phyloP scores from a whole-genome alignment of 1,140 invertebrate genomes.

The Geopemphigus sp. region DNA sequence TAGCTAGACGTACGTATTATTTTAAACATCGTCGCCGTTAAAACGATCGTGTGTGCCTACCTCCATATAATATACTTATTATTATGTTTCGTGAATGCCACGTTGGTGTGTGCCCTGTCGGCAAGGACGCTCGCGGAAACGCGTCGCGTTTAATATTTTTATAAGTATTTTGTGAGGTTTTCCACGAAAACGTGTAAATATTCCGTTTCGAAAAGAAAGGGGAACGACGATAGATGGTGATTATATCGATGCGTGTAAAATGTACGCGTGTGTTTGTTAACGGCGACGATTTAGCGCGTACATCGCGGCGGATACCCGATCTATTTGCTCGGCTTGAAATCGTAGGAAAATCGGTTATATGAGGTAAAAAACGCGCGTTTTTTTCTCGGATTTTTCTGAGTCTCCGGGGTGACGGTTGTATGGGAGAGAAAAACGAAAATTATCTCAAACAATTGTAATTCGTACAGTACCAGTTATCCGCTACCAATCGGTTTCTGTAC shows the following conservation, averaged over 20 bases:
- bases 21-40: neutral
- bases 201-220: neutral
- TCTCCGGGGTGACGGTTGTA: neutral
- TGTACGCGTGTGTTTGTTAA: neutral
- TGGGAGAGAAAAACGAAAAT: neutral
- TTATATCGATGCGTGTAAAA: neutral
- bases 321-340: conserved; percentile 20
- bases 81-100: neutral
- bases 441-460: neutral
- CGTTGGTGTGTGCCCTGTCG: neutral
- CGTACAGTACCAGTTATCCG: neutral
- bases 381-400: no score
- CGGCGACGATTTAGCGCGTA: conserved; percentile 4
- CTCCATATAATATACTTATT: neutral
- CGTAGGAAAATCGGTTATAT: conserved; percentile 17
- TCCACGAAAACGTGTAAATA: neutral
- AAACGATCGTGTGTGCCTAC: neutral
- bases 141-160: neutral
- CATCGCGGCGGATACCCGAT: conserved; percentile 23
- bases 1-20: conserved; percentile 20
- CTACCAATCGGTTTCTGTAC: neutral
- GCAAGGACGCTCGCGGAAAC: conserved; percentile 1
- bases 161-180: neutral
- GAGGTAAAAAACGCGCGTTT: conserved; percentile 15
- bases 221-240: no score